Conservation (phyloP, 2,888 invertebrate species). For the Macrophya alboannulata region DNA sequence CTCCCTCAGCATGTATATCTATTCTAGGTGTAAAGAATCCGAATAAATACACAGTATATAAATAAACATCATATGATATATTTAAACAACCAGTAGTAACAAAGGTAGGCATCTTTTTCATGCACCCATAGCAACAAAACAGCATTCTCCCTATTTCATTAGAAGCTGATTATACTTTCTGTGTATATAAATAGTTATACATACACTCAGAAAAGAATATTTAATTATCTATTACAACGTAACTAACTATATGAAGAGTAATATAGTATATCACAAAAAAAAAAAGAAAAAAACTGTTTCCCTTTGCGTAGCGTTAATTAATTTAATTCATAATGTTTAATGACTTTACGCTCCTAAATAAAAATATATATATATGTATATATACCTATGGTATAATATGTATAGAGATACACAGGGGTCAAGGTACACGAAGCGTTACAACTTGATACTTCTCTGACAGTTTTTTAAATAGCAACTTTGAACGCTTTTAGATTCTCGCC, state of each 20-base stretch:
- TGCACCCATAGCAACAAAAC: conserved; percentile 71
- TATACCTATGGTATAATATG: conserved; percentile 20
- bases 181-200: conserved; percentile 51
- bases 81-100: conserved; percentile 77
- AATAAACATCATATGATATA: conserved; percentile 68
- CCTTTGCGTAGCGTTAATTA: conserved; percentile 33
- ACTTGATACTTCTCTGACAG: neutral
- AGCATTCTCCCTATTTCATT: conserved; percentile 63
- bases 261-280: conserved; percentile 70
- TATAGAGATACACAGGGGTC: conserved; percentile 3
- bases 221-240: conserved; percentile 68
- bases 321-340: conserved; percentile 65
- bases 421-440: neutral
- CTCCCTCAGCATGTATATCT: neutral
- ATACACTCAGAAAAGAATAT: conserved; percentile 60
- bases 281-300: conserved; percentile 55
- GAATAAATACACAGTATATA: conserved; percentile 46
- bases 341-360: conserved; percentile 72
- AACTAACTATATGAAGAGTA: conserved; percentile 62
- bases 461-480: neutral
- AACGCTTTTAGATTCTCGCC: neutral
- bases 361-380: conserved; percentile 63
- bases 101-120: conserved; percentile 74
- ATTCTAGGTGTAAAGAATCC: conserved; percentile 6
- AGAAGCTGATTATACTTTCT: conserved; percentile 60